Evolutionary conservation across 2,113 vertebrate species (phyloP), one percentile per base, ranked within the genome.

Genomic region (Phasianus colchicus): DNA sequence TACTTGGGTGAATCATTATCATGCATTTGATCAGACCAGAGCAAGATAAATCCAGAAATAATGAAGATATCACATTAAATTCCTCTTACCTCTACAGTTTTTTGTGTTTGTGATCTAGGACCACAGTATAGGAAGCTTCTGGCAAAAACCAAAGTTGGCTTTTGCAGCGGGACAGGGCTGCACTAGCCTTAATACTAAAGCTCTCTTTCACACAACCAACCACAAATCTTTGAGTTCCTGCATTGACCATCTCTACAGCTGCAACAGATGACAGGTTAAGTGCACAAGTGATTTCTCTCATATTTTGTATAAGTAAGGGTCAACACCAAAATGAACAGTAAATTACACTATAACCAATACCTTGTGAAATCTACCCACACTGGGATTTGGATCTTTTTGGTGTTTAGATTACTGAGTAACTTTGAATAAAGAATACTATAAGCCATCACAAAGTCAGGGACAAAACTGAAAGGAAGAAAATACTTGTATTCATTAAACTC

Each of bases 241-340:
- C 2, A 1, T 5, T 55, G 7, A 27, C 25, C 45, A 22, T 24
- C 38, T 63, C 50, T 79, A 48, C 18, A 58, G 11, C 55, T 86
- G 60, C 43, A 82, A 36, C 43, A 48, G 43, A 45, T 43, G 25
- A 89, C 79, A 38, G 45, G 42, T 91, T 95, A 90, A 94, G 16
- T 80, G 40, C 48, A 73, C 22, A 77, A 80, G 22, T 45, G 5
- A 50, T 84, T 82, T 78, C 8, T 71, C 58, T 16, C 45, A 38
- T 15, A 9, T 85, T 89, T 82, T 78, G 30, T 32, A 45, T 19
- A 85, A 43, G 38, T 78, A 40, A 86, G 86, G 32, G 65, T 89
- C 47, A 84, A 81, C 11, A 25, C 16, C 60, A 34, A 83, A 73
- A 54, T 20, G 10, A 92, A 84, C 38, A 78, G 19, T 38, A 61